Base-by-base conservation (phyloP, 2,888 invertebrate species). In the Parapristionchus giblindavisi region DNA sequence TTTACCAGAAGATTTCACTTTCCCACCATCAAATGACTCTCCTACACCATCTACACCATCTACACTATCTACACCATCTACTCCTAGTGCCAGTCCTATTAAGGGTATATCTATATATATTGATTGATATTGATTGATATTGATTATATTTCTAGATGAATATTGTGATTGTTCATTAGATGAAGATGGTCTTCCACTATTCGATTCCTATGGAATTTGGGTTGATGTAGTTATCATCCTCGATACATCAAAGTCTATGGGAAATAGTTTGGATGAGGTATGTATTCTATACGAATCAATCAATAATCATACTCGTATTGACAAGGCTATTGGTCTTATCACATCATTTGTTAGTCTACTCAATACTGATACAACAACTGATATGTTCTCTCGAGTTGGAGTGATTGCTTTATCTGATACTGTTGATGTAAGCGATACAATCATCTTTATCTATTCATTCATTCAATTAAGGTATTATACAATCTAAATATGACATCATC, bases 221-320 rank as follows among this genome's bases (percentile, higher is more conserved):
- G 43, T 65, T 21, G 63, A 65, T 17, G 1, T 65, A 8, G 43
- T 43, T 21, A 65, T 65, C 21, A 27, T 65, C 14, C 27, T 65
- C n/a, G 63, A 65, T 21, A 65, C 63, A 27, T 43, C 63, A 2
- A 6, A 2, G 11, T 40, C 63, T 2, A 65, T 65, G 63, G 63
- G 63, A 27, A 21, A 8, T 5, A 65, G 43, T 43, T 65, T 65
- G 43, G 43, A 65, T 43, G 17, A 43, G 24, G 63, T 65, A 65
- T 21, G 2, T 14, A 1, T 27, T 5, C 3, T 11, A 17, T 3
- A 27, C n/a, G n/a, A n/a, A n/a, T n/a, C n/a, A n/a, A n/a, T n/a
- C n/a, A n/a, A n/a, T n/a, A n/a, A n/a, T n/a, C n/a, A n/a, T n/a
- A n/a, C n/a, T n/a, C n/a, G n/a, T n/a, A n/a, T 27, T 29, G 3